phyloP scores from a whole-genome alignment of 2,797 vertebrate species.

The Linurgus olivaceus region DNA sequence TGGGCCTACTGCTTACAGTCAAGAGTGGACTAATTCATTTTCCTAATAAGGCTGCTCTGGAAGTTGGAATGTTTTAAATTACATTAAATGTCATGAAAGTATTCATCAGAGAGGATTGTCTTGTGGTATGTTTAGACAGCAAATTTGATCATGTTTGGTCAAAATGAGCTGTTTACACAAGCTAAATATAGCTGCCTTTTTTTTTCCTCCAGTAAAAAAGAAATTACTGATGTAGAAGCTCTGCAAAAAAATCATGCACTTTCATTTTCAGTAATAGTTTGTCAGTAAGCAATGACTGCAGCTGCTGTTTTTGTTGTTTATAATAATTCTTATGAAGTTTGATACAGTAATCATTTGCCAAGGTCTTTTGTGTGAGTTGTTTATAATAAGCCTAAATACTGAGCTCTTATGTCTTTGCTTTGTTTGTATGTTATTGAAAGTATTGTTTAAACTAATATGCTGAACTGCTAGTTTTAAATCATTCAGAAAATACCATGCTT shows the following conservation, averaged over 20 bases:
- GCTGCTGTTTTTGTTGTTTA: background rate
- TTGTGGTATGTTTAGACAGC: slow-evolving; percentile 38
- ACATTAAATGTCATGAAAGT: slow-evolving; percentile 58
- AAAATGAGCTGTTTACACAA: background rate
- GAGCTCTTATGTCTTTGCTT: background rate
- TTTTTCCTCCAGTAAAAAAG: background rate
- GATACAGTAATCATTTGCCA: background rate
- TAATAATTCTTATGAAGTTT: background rate
- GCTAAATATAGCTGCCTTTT: background rate
- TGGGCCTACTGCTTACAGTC: background rate
- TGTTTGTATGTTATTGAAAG: background rate
- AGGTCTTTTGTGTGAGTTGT: background rate
- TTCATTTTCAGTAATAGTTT: background rate
- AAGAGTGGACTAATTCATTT: slow-evolving; percentile 38
- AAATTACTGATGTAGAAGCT: background rate
- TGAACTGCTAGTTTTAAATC: background rate
- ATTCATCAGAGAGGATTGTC: background rate
- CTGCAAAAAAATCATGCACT: background rate
- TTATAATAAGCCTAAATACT: background rate
- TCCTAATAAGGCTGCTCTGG: slow-evolving; percentile 79
- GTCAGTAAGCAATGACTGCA: background rate
- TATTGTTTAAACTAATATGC: background rate
- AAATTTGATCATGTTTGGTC: slow-evolving; percentile 39
- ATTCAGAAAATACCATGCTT: background rate
- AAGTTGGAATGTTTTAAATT: slow-evolving; percentile 71